Base-by-base conservation (phyloP, 2,113 vertebrate genomes). In the Symphodus melops region DNA sequence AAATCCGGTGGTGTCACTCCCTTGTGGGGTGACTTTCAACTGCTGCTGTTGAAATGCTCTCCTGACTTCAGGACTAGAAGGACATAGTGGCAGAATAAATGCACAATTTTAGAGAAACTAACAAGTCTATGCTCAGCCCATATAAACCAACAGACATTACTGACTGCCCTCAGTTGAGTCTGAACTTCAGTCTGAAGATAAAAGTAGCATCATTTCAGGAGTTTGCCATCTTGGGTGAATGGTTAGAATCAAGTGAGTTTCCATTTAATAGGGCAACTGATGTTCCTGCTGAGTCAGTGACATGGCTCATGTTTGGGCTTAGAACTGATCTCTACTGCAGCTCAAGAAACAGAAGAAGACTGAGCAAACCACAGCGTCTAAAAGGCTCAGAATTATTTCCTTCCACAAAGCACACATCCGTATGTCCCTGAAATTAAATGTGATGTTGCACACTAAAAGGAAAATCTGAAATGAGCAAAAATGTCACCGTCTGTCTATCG, bases 261-360 rank as follows among this genome's bases (percentile, higher is more conserved):
- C 59, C 61, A 76, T 66, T 76, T 86, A 67, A 86, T 83, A 42
- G 75, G 83, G 10, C 62, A 33, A 25, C 39, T 60, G 56, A 68
- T 73, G 42, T 71, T 83, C 33, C 59, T 61, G 85, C 70, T 84
- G 83, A 89, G 83, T 86, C 78, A 81, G 79, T 73, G 82, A 79
- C 77, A 68, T 25, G 75, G 21, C 51, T 68, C 51, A 20, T 58
- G 37, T 72, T 49, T 77, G 42, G 61, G 73, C 28, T 60, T 69
- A 48, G 60, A 73, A 19, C 36, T 12, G 54, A 55, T 83, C 51
- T 53, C 54, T 51, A 68, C 28, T 44, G 72, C 63, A 8, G 21
- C 58, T 37, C 39, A 55, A 75, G 60, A 71, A 72, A 68, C 69
- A 74, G 68, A 68, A 49, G 54, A 81, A 62, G 72, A 41, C 23